Percentiles rank a stretch among this genome's conserved stretches.
phyloP scores from a whole-genome alignment of 2,113 vertebrate species.

The Etia nguti region DNA sequence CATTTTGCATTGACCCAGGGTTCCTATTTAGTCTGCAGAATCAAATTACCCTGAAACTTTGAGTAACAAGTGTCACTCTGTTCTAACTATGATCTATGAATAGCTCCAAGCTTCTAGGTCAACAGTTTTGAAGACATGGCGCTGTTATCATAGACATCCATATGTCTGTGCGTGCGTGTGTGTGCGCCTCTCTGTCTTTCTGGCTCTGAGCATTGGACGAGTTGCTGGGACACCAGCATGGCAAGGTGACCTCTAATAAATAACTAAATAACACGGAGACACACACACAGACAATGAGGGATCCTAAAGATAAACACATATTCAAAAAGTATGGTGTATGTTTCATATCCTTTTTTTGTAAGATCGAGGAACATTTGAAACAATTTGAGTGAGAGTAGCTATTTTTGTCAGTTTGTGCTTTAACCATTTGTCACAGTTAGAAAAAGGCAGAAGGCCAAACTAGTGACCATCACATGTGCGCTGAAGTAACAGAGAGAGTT shows the following conservation, averaged over 20 bases:
- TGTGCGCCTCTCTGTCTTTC: neutral
- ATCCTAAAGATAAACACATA: neutral
- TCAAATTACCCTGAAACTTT: conserved; percentile 18
- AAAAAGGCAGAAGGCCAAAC: neutral
- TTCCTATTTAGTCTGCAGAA: neutral
- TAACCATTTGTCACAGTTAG: neutral
- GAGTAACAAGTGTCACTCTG: conserved; percentile 3
- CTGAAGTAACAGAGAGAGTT: neutral
- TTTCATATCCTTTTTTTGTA: neutral
- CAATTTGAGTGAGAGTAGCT: neutral
- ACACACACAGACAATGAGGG: neutral
- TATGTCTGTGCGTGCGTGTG: neutral
- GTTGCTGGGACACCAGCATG: conserved; percentile 37
- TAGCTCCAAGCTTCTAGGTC: conserved; percentile 31
- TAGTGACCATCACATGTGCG: neutral
- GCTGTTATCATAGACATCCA: neutral
- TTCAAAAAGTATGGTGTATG: neutral
- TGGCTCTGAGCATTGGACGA: conserved; percentile 18
- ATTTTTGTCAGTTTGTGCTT: neutral
- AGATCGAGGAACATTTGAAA: neutral
- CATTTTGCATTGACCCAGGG: neutral
- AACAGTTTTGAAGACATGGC: conserved; percentile 4
- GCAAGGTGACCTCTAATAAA: conserved; percentile 55
- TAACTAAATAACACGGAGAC: neutral
- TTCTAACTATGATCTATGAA: conserved; percentile 19